phyloP scores from a whole-genome alignment of 37 sponge, comb jelly and placozoan genomes.

The Hormiphora californensis region DNA sequence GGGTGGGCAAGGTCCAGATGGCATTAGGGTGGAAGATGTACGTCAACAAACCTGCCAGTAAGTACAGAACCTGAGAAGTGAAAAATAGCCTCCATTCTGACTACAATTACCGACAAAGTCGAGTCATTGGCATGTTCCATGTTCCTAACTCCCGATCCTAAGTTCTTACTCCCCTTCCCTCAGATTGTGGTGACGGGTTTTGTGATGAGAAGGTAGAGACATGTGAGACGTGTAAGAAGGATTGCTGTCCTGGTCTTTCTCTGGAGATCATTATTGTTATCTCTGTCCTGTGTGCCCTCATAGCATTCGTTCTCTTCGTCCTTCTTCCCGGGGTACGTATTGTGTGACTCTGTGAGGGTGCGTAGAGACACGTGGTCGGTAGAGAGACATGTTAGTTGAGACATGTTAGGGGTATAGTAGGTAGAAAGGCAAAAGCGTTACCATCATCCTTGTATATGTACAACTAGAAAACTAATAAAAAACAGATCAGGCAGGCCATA shows the following conservation, averaged over 20 bases:
- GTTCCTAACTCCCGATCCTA: background rate
- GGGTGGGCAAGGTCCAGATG: conserved; percentile 67
- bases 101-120: background rate
- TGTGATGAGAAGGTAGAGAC: conserved; percentile 57
- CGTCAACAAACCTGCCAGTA: conserved; percentile 54
- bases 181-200: conserved; percentile 67
- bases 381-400: no score
- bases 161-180: background rate
- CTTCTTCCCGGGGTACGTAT: conserved; percentile 18
- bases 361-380: no score
- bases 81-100: background rate
- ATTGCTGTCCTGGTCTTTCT: conserved; percentile 63
- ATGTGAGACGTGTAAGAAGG: conserved; percentile 59
- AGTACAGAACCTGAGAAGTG: background rate
- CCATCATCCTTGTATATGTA: background rate
- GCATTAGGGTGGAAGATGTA: conserved; percentile 61
- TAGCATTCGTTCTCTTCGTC: background rate
- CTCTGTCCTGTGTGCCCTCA: conserved; percentile 26
- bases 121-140: background rate
- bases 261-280: conserved; percentile 39
- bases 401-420: no score
- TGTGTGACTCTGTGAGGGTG: no score
- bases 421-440: background rate
- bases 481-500: no score
- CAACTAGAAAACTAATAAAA: no score